Base-by-base conservation (phyloP, 2,113 vertebrate species). In the Hystrix cristata region DNA sequence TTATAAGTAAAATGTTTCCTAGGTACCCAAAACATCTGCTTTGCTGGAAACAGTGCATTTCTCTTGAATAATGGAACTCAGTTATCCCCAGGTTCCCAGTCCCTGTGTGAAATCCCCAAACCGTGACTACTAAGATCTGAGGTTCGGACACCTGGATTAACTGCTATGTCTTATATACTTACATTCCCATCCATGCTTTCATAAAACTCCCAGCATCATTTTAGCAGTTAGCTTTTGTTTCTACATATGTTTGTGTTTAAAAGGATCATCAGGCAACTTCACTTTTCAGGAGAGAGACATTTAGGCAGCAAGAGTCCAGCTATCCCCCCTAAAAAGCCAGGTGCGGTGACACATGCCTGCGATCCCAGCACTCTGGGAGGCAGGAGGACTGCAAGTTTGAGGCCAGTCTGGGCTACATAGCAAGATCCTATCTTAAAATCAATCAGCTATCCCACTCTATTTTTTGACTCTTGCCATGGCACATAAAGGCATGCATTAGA, bases 161-260 rank as follows among this genome's bases (percentile, higher is more conserved):
- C 14, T 94, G 46, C 21, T 46, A 43, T 25, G 21, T 46, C 38
- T 46, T 74, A 74, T 2, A 43, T 19, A 38, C n/a, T 74, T 74
- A 43, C 43, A 18, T 86, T 69, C 34, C 21, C 12, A n/a, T 57
- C 14, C 71, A 72, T 62, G 46, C 27, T 91, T 71, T 78, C 78
- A 67, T 67, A 94, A 94, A 84, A 71, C 27, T 83, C 55, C 60
- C n/a, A 76, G 43, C 12, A 69, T 88, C 57, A 87, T 85, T 31
- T 82, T 78, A 43, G 34, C 79, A 82, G 14, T 83, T 62, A 51
- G 51, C 34, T 92, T 92, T 89, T 88, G 59, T 81, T 64, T 80
- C 53, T 93, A 18, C 13, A 34, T 13, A 16, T 16, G 23, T n/a
- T 51, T 71, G 13, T 86, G 21, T 29, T 18, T 69, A 65, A 91